These are phyloP conservation scores for Azemiops feae DNA, from an alignment of 2,113 vertebrate species.

Conservation along the genomic window DNA sequence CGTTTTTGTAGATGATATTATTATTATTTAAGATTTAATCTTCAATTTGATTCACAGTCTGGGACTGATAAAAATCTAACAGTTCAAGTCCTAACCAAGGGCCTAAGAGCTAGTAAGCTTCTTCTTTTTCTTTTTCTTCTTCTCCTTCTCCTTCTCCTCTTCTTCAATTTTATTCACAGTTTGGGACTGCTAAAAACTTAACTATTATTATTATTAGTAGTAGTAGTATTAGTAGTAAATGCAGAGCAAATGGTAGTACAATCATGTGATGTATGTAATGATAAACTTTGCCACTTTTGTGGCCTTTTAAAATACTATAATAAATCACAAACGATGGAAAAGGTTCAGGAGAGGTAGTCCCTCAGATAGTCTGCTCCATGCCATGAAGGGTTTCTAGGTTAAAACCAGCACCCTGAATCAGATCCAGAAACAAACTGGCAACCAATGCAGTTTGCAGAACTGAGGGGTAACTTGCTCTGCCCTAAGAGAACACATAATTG, in stretches of 20 bases:
- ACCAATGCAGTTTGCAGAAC: neutral
- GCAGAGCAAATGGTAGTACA: neutral
- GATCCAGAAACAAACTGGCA: neutral
- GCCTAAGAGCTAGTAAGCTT: neutral
- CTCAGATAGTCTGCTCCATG: too few species aligned
- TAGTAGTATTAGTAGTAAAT: too few species aligned
- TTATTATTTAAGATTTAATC: neutral
- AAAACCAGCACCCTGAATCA: neutral
- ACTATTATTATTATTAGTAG: too few species aligned
- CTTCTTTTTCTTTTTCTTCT: too few species aligned
- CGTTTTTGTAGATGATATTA: neutral
- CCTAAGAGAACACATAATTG: neutral
- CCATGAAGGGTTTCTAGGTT: neutral
- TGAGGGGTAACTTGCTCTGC: neutral
- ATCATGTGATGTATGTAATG: neutral
- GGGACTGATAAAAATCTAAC: neutral
- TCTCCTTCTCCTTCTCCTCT: too few species aligned
- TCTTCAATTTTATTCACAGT: neutral
- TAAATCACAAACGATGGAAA: neutral
- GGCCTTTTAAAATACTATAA: neutral
- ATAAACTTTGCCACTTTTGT: neutral
- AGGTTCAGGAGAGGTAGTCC: neutral
- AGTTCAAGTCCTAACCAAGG: neutral
- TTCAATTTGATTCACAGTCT: neutral
- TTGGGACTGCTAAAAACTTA: neutral